These are phyloP conservation scores for Oryzias woworae DNA, from an alignment of 2,113 vertebrate genomes.

Conservation along the genomic window DNA sequence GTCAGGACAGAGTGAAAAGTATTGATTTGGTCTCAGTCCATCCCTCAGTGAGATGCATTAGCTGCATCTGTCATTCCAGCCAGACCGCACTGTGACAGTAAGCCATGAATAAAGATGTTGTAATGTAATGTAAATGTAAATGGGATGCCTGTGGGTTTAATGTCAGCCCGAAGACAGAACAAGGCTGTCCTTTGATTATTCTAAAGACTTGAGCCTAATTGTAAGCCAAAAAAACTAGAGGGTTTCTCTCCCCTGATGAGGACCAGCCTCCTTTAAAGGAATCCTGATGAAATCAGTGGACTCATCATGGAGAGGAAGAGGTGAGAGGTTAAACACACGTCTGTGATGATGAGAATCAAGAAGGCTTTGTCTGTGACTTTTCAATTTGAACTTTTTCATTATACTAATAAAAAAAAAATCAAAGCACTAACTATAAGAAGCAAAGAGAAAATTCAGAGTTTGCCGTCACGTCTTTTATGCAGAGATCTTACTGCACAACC, in stretches of 20 bases:
- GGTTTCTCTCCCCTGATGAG: constrained; percentile 23
- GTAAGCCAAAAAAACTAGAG: constrained; percentile 45
- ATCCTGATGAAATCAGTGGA: constrained; percentile 1
- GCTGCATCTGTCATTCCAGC: constrained; percentile 57
- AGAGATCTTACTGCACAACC: too few species aligned
- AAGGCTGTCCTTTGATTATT: constrained; percentile 51
- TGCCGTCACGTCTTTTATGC: too few species aligned
- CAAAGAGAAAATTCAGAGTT: background rate
- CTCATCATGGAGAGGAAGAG: constrained; percentile 4
- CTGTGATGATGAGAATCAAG: constrained; percentile 1
- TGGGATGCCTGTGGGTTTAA: constrained; percentile 56
- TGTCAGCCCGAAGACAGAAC: constrained; percentile 44
- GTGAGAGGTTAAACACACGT: constrained; percentile 10
- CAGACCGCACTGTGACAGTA: constrained; percentile 41
- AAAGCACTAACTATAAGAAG: background rate
- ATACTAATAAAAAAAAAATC: background rate
- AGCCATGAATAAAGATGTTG: constrained; percentile 62
- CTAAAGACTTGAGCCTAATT: constrained; percentile 40
- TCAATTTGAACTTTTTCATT: constrained; percentile 1
- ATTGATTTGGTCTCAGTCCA: constrained; percentile 53
- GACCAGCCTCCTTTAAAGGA: constrained; percentile 2
- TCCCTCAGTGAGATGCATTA: constrained; percentile 52
- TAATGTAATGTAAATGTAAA: constrained; percentile 72
- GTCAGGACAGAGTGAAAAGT: constrained; percentile 21
- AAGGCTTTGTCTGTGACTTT: background rate